A percentile compares a stretch with the other conserved stretches of the same genome.
Conservation (phyloP, 2,113 vertebrate genomes). For the Cygnus buccinator region DNA sequence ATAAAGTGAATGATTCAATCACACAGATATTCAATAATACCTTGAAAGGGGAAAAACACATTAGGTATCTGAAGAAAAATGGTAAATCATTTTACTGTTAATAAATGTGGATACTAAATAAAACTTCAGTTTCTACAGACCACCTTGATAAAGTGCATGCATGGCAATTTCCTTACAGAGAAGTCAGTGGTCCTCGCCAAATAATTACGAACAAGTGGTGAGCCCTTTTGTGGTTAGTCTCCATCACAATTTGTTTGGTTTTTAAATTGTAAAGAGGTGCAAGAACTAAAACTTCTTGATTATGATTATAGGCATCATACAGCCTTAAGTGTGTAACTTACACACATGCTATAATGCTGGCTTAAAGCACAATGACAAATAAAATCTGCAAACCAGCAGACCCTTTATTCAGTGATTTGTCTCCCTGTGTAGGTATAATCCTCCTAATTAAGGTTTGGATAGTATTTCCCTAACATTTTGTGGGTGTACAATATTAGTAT, state of each 20-base stretch:
- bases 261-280: neutral
- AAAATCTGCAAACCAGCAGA: neutral
- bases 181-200: neutral
- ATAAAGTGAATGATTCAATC: neutral
- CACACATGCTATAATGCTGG: neutral
- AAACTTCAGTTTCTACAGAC: neutral
- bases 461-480: neutral
- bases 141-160: neutral
- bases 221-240: neutral
- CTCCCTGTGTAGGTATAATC: neutral
- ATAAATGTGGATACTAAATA: neutral
- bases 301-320: neutral
- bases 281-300: neutral
- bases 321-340: rapidly evolving
- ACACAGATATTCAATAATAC: neutral
- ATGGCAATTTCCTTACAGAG: neutral
- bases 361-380: neutral
- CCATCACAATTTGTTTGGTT: neutral
- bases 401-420: neutral
- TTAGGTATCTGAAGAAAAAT: neutral
- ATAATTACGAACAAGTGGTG: neutral
- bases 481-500: rapidly evolving
- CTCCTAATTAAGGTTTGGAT: neutral
- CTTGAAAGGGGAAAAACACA: neutral
- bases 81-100: neutral